These are phyloP conservation scores for Aromia moschata DNA, from an alignment of 2,888 invertebrate genomes.

Conservation along the genomic window DNA sequence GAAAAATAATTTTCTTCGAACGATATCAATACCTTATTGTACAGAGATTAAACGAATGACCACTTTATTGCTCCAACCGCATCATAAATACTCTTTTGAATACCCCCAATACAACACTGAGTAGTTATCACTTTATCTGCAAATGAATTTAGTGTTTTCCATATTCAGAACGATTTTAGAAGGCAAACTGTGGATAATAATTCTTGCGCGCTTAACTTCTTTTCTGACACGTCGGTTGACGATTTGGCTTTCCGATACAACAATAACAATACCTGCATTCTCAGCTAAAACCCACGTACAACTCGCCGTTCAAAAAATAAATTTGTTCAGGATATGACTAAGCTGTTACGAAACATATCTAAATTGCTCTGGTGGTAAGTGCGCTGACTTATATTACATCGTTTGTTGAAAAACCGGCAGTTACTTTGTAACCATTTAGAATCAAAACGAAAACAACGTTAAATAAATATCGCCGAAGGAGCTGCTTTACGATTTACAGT, in stretches of 20 bases:
- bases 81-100: too few species aligned
- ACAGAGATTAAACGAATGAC: too few species aligned
- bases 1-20: too few species aligned
- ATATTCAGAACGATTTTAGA: too few species aligned
- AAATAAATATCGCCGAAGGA: neutral
- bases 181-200: too few species aligned
- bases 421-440: constrained; percentile 6
- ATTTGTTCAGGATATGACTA: constrained; percentile 10
- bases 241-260: neutral
- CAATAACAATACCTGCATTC: neutral
- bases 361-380: neutral
- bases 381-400: constrained; percentile 1
- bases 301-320: constrained; percentile 3
- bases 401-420: neutral
- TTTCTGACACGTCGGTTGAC: neutral
- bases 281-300: neutral
- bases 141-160: too few species aligned
- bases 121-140: too few species aligned
- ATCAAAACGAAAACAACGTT: neutral
- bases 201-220: too few species aligned
- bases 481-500: neutral
- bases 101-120: too few species aligned
- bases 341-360: constrained; percentile 9
- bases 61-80: too few species aligned
- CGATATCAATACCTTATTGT: too few species aligned